A percentile compares a stretch with the other conserved stretches of the same genome.
These are phyloP conservation scores for Junonia oenone DNA, from an alignment of 2,888 invertebrate genomes.

Conservation along the genomic window DNA sequence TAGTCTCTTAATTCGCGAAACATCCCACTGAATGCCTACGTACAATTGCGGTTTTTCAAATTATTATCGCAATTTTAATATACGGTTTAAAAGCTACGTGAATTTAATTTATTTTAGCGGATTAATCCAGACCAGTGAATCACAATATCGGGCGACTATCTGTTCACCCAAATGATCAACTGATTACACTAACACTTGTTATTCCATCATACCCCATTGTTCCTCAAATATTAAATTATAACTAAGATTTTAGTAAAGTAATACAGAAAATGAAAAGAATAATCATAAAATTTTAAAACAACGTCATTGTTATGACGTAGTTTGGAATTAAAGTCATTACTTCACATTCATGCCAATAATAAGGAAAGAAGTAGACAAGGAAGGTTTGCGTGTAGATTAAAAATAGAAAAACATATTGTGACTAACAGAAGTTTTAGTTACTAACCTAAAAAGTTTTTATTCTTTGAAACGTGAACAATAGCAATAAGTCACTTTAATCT, in stretches of 20 bases:
- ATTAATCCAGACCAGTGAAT: constrained; percentile 9
- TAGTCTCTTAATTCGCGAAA: neutral
- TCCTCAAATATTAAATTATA: neutral
- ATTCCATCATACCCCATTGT: neutral
- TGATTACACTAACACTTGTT: constrained; percentile 3
- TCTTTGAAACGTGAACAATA: constrained; percentile 6
- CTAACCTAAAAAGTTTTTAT: constrained; percentile 4
- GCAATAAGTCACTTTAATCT: constrained; percentile 13
- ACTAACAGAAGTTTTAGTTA: constrained; percentile 4
- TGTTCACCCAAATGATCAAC: constrained; percentile 13
- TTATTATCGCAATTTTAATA: neutral
- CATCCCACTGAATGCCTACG: neutral
- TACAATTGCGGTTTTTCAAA: neutral
- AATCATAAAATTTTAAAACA: neutral
- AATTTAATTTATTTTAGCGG: constrained; percentile 10
- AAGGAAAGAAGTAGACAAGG: constrained; percentile 22
- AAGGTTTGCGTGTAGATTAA: constrained; percentile 24
- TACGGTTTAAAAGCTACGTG: constrained; percentile 5
- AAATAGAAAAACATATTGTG: constrained; percentile 14
- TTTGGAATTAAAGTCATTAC: neutral
- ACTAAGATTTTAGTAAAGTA: neutral
- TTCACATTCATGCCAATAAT: constrained; percentile 19
- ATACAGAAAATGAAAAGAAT: neutral
- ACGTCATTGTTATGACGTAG: neutral
- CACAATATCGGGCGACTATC: constrained; percentile 7